phyloP scores from a whole-genome alignment of 2,888 invertebrate species.

The Drosophila eohydei region DNA sequence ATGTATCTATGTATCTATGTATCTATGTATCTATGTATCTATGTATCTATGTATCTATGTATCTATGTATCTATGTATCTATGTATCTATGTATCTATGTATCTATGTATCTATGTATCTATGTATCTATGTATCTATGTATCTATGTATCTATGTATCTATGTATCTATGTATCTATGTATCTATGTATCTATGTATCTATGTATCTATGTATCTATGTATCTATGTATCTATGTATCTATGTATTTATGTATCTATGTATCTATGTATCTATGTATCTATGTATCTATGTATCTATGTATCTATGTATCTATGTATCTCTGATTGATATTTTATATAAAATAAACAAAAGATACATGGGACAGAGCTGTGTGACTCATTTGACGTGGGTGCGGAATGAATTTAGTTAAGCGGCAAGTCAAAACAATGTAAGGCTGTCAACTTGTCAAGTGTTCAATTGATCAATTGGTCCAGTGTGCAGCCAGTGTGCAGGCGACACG shows the following conservation, averaged over 20 bases:
- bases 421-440: constrained; percentile 14
- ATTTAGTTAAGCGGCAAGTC: background rate
- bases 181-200: no score
- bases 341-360: background rate
- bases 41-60: background rate
- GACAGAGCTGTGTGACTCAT: background rate
- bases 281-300: background rate
- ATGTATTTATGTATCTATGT: no score
- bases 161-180: no score
- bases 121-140: background rate
- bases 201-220: no score
- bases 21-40: background rate
- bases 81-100: background rate
- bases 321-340: background rate
- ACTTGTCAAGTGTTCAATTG: constrained; percentile 8
- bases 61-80: background rate
- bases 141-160: constrained; percentile 1
- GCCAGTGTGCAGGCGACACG: constrained; percentile 4
- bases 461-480: constrained; percentile 26
- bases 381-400: background rate
- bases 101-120: background rate
- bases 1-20: background rate
- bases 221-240: no score
- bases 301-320: background rate
- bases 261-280: background rate